A percentile compares a stretch with the other conserved stretches of the same genome.
These are phyloP conservation scores for Parauchenoglanis punctatus DNA, from an alignment of 2,797 vertebrate genomes.

Conservation along the genomic window DNA sequence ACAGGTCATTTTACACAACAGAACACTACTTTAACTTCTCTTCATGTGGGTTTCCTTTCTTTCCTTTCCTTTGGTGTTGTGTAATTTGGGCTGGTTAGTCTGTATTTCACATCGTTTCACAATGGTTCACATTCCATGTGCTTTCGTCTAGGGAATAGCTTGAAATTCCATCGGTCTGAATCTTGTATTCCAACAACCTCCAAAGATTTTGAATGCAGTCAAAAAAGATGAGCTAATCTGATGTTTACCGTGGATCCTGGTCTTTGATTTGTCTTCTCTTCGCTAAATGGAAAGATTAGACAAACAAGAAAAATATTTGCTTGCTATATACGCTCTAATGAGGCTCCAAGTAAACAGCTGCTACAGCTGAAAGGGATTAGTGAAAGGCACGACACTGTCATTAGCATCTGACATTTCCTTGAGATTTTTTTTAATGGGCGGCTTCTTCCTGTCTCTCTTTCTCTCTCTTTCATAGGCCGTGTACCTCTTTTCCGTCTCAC, in stretches of 20 bases:
- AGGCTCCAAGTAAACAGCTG: constrained; percentile 5
- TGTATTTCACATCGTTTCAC: background rate
- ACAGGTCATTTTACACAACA: background rate
- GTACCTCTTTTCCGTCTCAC: background rate
- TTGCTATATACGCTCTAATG: background rate
- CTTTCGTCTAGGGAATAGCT: background rate
- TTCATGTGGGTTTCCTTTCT: background rate
- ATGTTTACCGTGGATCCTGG: background rate
- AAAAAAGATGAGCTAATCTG: background rate
- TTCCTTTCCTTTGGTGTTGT: background rate
- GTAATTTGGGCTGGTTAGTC: background rate
- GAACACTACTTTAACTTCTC: background rate
- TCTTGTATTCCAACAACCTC: background rate
- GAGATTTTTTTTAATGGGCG: background rate
- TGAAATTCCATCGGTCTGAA: background rate
- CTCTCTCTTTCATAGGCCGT: background rate
- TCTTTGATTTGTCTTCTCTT: background rate
- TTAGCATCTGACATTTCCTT: constrained; percentile 26
- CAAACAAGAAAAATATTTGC: background rate
- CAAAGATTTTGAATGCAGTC: background rate
- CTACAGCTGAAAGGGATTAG: constrained; percentile 6
- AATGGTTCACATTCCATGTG: background rate
- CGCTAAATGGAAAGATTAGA: background rate
- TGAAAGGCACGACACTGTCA: constrained; percentile 9
- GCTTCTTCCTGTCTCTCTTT: background rate